Base-by-base conservation (phyloP, 2,888 invertebrate genomes). In the Augiades crinisus region DNA sequence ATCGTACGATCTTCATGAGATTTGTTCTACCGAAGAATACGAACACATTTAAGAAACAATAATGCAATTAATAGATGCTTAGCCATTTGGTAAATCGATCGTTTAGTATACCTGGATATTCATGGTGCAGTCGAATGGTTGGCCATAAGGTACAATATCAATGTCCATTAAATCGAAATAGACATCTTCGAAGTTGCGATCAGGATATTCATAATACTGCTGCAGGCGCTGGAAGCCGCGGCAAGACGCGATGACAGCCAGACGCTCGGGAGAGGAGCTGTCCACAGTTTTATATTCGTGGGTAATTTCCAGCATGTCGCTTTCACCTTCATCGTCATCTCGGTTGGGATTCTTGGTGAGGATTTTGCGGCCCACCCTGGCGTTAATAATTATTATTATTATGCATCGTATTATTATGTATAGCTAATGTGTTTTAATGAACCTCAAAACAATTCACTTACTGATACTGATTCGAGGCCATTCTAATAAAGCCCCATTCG, bases 351-450 rank as follows among this genome's bases (percentile, higher is more conserved):
- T 90, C 79, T 94, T 94, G 2, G 94, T 94, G 34, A 94, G 86
- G 46, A 94, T 90, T 68, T 91, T 91, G 37, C 93, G 91, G 38
- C 94, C 94, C 64, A 94, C 93, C 68, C 94, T 94, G 71, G n/a
- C n/a, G n/a, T n/a, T n/a, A n/a, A n/a, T n/a, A n/a, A n/a, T n/a
- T n/a, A n/a, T n/a, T n/a, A n/a, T n/a, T n/a, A n/a, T n/a, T n/a
- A n/a, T n/a, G n/a, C n/a, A n/a, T n/a, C n/a, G n/a, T n/a, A n/a
- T n/a, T n/a, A 19, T 19, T 8, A 41, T 27, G 13, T 4, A n/a
- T 12, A 34, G 2, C 12, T 13, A 10, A n/a, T 36, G 5, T 6
- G n/a, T 36, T 10, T 5, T 2, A 5, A 10, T 36, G 19, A 4
- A 19, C 19, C 19, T 19, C 3, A 24, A 2, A 2, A 24, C 8